A percentile compares a stretch with the other conserved stretches of the same genome.
Conservation (phyloP, 2,797 vertebrate species). For the Phoebastria nigripes region DNA sequence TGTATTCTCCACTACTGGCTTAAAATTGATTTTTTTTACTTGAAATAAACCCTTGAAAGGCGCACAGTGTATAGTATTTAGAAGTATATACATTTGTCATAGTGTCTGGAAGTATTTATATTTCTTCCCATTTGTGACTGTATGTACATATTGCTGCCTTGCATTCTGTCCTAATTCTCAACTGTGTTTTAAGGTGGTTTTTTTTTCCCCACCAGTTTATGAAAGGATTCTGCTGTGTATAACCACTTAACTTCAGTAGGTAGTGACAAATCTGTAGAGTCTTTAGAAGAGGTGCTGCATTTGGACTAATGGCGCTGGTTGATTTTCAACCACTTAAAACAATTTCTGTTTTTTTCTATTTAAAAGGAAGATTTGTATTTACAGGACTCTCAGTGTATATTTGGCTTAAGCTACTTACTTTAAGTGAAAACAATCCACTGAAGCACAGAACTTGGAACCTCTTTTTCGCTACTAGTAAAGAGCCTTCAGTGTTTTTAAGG, state of each 20-base stretch:
- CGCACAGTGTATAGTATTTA: neutral
- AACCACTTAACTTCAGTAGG: neutral
- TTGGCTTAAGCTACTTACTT: neutral
- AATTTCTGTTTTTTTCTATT: neutral
- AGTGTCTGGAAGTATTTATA: neutral
- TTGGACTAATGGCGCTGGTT: neutral
- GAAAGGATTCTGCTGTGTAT: neutral
- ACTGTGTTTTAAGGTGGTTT: neutral
- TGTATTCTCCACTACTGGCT: neutral
- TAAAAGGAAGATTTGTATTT: slow-evolving; percentile 8
- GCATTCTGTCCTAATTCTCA: neutral
- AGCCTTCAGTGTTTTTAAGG: neutral
- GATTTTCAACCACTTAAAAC: neutral
- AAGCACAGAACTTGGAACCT: neutral
- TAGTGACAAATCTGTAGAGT: neutral
- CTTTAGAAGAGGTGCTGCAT: neutral
- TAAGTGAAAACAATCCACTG: neutral
- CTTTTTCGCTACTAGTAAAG: neutral
- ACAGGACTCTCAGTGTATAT: neutral
- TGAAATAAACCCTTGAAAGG: neutral
- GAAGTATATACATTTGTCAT: neutral
- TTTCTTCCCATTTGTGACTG: neutral
- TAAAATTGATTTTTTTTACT: neutral
- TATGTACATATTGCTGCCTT: neutral
- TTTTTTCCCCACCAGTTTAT: neutral